Conservation (phyloP, 2,888 invertebrate genomes). For the Branchellion lobata region DNA sequence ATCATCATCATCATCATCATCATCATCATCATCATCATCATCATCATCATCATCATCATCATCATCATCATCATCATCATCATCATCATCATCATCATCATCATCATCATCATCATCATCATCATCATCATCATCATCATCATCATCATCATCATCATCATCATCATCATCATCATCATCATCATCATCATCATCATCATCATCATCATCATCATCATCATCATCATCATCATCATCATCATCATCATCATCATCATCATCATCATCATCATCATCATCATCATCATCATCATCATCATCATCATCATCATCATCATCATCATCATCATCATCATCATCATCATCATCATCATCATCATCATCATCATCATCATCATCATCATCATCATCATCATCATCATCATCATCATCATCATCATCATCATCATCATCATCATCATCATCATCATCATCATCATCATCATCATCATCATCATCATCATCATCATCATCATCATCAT, state of each 20-base stretch:
- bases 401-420: not conserved
- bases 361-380: conserved; percentile 40
- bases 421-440: conserved; percentile 21
- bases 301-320: conserved; percentile 35
- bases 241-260: conserved; percentile 22
- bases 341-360: conserved; percentile 41
- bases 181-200: conserved; percentile 30
- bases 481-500: conserved; percentile 25
- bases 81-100: conserved; percentile 30
- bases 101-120: conserved; percentile 1
- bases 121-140: conserved; percentile 19
- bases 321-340: conserved; percentile 40
- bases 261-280: conserved; percentile 2
- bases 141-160: conserved; percentile 30
- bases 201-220: conserved; percentile 19
- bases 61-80: not conserved
- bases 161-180: conserved; percentile 22
- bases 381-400: conserved; percentile 14
- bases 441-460: not conserved
- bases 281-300: conserved; percentile 3
- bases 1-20: too few relatives aligned
- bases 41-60: conserved; percentile 33
- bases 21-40: conserved; percentile 14
- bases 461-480: conserved; percentile 26
- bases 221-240: conserved; percentile 27